Conservation (phyloP, 2,113 vertebrate genomes). For the Podocnemis expansa region DNA sequence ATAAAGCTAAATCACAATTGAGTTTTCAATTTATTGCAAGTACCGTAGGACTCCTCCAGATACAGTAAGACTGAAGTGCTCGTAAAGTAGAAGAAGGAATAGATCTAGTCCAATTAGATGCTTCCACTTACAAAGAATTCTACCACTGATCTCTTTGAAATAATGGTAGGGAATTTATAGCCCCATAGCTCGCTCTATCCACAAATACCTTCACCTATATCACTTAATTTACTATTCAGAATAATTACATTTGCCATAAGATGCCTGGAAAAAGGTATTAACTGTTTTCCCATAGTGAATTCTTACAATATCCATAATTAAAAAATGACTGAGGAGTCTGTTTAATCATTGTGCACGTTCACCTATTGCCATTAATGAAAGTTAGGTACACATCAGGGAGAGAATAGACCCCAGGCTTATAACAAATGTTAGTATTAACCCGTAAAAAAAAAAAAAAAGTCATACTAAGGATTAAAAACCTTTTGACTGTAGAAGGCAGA, state of each 20-base stretch:
- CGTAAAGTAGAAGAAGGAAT: neutral
- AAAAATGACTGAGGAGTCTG: neutral
- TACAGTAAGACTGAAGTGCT: neutral
- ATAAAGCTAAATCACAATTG: neutral
- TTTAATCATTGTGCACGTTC: neutral
- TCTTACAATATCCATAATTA: neutral
- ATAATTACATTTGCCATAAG: neutral
- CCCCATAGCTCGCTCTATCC: neutral
- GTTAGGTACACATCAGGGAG: neutral
- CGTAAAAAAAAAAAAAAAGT: neutral
- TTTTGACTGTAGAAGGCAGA: neutral
- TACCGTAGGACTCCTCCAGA: neutral
- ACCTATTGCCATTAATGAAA: neutral
- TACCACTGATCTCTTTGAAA: neutral
- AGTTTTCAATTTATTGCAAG: neutral
- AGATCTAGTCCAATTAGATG: neutral
- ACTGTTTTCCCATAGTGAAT: neutral
- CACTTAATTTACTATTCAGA: neutral
- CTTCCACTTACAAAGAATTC: neutral
- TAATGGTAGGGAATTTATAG: fast-evolving
- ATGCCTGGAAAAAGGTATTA: neutral
- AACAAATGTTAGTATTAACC: neutral
- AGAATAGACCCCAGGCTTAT: neutral
- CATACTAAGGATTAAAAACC: neutral
- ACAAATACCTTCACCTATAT: neutral